Conservation (phyloP, 2,113 vertebrate genomes). For the Pseudorasbora parva region DNA sequence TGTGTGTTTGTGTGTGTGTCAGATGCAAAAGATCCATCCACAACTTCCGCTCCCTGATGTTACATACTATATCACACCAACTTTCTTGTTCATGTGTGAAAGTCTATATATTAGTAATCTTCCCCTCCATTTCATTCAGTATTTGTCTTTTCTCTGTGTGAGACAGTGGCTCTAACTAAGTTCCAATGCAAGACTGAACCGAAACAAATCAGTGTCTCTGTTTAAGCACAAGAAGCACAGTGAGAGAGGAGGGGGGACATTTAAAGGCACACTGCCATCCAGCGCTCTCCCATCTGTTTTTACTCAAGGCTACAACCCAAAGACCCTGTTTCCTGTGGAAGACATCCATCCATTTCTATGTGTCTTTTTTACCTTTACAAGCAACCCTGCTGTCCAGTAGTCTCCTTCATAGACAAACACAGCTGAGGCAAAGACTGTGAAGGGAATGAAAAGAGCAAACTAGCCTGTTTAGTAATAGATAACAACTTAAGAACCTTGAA, state of each 20-base stretch:
- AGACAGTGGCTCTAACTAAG: conserved; percentile 49
- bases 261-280: conserved; percentile 18
- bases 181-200: conserved; percentile 30
- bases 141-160: conserved; percentile 31
- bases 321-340: conserved; percentile 43
- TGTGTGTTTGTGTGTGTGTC: conserved; percentile 29
- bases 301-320: conserved; percentile 40
- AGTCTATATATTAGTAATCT: conserved; percentile 37
- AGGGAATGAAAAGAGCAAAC: not conserved
- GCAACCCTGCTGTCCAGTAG: conserved; percentile 32
- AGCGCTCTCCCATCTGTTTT: conserved; percentile 24
- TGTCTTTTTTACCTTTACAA: conserved; percentile 34
- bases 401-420: conserved; percentile 24
- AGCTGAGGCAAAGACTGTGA: not conserved
- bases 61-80: not conserved
- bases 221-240: conserved; percentile 15
- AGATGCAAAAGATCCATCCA: conserved; percentile 35
- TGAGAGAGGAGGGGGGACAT: not conserved
- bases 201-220: conserved; percentile 17
- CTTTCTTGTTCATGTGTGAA: not conserved
- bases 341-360: conserved; percentile 11
- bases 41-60: conserved; percentile 28
- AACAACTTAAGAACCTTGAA: not conserved
- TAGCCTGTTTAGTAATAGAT: not conserved
- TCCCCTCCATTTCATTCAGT: conserved; percentile 49